Evolutionary conservation across 2,888 invertebrate species (phyloP).

Genomic region (Nowickia ferox): DNA sequence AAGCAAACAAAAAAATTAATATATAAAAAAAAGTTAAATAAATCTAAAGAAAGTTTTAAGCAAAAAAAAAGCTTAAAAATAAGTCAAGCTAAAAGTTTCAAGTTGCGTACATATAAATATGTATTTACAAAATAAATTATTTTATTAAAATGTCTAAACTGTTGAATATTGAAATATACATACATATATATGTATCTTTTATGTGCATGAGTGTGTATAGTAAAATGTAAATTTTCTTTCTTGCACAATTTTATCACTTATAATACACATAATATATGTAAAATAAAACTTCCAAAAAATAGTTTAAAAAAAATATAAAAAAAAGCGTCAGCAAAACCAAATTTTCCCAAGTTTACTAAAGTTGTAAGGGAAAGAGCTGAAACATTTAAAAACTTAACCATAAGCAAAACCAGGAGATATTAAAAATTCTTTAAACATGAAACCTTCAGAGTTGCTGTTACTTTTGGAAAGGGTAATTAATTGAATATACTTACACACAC

Average conservation of each 20-base stretch:
- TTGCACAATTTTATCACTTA: slow-evolving; percentile 2
- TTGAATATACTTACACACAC: slow-evolving; percentile 29
- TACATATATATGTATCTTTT: background rate
- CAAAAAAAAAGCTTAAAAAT: background rate
- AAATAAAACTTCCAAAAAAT: slow-evolving; percentile 57
- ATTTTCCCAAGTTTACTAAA: slow-evolving; percentile 47
- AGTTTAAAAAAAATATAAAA: background rate
- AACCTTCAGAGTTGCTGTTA: slow-evolving; percentile 80
- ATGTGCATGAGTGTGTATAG: slow-evolving; percentile 24
- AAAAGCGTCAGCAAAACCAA: background rate
- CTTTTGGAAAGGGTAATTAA: slow-evolving; percentile 80
- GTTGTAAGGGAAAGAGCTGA: slow-evolving; percentile 2
- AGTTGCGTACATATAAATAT: background rate
- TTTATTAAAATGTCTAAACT: slow-evolving; percentile 72
- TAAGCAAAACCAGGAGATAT: slow-evolving; percentile 1
- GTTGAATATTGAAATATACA: slow-evolving; percentile 77
- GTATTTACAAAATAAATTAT: background rate
- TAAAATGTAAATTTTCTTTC: slow-evolving; percentile 44
- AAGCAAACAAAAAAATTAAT: slow-evolving; percentile 16
- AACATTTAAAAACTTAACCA: background rate
- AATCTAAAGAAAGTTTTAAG: slow-evolving; percentile 6
- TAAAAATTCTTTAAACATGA: slow-evolving; percentile 74
- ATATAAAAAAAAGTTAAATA: background rate
- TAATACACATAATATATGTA: too few relatives aligned
- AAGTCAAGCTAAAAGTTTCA: background rate